A percentile compares a stretch with the other conserved stretches of the same genome.
These are phyloP conservation scores for Drosophila arawakana DNA, from an alignment of 1,140 invertebrate species.

Conservation along the genomic window DNA sequence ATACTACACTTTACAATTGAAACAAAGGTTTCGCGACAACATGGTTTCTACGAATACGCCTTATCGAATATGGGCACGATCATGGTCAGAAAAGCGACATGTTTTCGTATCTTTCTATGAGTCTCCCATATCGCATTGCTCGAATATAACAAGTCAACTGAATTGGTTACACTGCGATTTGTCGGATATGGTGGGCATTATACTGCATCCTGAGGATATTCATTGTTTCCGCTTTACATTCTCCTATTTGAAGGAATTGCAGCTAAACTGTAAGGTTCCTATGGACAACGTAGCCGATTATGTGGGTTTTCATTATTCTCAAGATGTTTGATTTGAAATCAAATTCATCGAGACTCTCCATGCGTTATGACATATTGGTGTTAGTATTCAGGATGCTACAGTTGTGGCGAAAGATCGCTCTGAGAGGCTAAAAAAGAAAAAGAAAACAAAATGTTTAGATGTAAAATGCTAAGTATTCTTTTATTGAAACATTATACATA, in stretches of 20 bases:
- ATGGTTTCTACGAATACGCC: slow-evolving; percentile 8
- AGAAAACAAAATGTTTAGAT: too few species aligned
- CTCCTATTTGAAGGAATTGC: slow-evolving; percentile 26
- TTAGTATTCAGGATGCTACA: too few species aligned
- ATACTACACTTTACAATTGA: slow-evolving; percentile 17
- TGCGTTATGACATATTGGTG: too few species aligned
- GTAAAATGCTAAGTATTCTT: too few species aligned
- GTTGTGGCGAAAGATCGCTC: too few species aligned
- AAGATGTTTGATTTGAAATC: neutral
- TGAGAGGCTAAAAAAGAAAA: too few species aligned
- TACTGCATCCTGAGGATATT: slow-evolving; percentile 14
- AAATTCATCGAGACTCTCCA: neutral
- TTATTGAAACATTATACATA: too few species aligned
- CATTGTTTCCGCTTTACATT: slow-evolving; percentile 22
- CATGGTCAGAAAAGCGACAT: neutral
- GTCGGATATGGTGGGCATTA: slow-evolving; percentile 2
- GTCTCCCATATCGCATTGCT: slow-evolving; percentile 27
- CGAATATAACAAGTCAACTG: slow-evolving; percentile 16
- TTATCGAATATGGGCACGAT: slow-evolving; percentile 33
- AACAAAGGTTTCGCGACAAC: slow-evolving; percentile 33
- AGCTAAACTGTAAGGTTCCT: neutral
- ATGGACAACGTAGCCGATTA: neutral
- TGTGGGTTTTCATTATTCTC: slow-evolving; percentile 32
- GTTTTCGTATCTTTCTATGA: slow-evolving; percentile 33
- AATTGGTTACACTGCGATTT: slow-evolving; percentile 41